Base-by-base conservation (phyloP, 2,797 vertebrate genomes). In the Hydrocynus forskahlii region DNA sequence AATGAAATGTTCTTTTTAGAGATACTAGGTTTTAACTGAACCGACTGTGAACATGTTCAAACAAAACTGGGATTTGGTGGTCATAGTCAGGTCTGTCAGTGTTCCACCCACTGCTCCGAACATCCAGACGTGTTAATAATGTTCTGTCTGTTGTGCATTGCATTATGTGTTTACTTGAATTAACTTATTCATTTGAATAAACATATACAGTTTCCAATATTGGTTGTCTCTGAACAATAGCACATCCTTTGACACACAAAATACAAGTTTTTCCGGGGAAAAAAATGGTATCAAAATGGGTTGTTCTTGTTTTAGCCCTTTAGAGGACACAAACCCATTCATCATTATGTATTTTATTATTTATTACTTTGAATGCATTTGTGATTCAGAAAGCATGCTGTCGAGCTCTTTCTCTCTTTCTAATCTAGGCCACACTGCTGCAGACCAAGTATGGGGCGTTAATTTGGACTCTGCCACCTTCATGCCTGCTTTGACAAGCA, bases 141-240 rank as follows among this genome's bases (percentile, higher is more conserved):
- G 13, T 68, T 71, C 12, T 84, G 35, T 88, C 70, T 73, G 35
- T 52, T 70, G 45, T 79, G 23, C 45, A 17, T 63, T 62, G 64
- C 25, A 43, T 83, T 87, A 79, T 77, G 54, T 81, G 76, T 45
- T 79, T 86, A 85, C 74, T 86, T 89, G 89, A 91, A 81, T 84
- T 93, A 88, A 92, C 72, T 92, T 91, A 93, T 92, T 89, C 52
- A 66, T 64, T 85, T 60, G 75, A 89, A 91, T 91, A 90, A 92
- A 92, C 64, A 6, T 71, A 29, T 43, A 55, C 16, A 45, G 23
- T 68, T 59, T 68, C 7, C 21, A 59, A 50, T n/a, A 75, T 23
- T 6, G 29, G 40, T 8, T 43, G 1, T 64, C 25, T 57, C 29
- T 63, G 23, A 63, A 63, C 16, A 69, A 12, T 21, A 9, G 13